Evolutionary conservation across 2,888 invertebrate genomes (phyloP), one percentile per base, ranked within the genome.

Genomic region (Scotopteryx bipunctaria): DNA sequence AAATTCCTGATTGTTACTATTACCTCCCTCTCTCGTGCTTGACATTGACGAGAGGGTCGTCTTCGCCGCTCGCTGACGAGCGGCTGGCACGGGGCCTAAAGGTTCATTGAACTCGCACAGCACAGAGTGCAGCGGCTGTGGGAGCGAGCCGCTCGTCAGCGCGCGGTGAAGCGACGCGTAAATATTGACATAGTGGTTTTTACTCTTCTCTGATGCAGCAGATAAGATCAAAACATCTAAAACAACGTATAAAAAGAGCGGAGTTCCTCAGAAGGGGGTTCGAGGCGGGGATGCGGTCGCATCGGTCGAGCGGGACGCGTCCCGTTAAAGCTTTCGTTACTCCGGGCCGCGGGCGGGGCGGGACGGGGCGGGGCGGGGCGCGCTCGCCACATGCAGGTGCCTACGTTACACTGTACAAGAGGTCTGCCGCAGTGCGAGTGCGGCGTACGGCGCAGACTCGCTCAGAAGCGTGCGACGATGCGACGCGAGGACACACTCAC

Each of bases 321-420:
- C 27, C 44, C 44, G 36, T 36, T 36, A 36, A 45, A 45, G 45
- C 37, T 45, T 15, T 21, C 45, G 45, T 45, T 19, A 33, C 36
- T 36, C 29, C 36, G 33, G 21, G 5, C 14, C 6, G 16, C 17
- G n/a, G 9, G n/a, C 35, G 17, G 9, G 21, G 17, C 6, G 36
- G 21, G 23, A 13, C 27, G 27, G 15, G 16, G 5, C 23, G 23
- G 8, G 8, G 23, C 23, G n/a, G 8, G 23, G 8, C 6, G 21
- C 21, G 21, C 5, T n/a, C 21, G 21, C 23, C 23, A n/a, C 23
- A 23, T 6, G 5, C n/a, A n/a, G n/a, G n/a, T n/a, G n/a, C n/a
- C n/a, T n/a, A n/a, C n/a, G n/a, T n/a, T n/a, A n/a, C n/a, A n/a
- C n/a, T n/a, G n/a, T n/a, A n/a, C n/a, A n/a, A n/a, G n/a, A n/a